Evolutionary conservation across 1,140 invertebrate genomes (phyloP).

Genomic region (Drosophila pandora): DNA sequence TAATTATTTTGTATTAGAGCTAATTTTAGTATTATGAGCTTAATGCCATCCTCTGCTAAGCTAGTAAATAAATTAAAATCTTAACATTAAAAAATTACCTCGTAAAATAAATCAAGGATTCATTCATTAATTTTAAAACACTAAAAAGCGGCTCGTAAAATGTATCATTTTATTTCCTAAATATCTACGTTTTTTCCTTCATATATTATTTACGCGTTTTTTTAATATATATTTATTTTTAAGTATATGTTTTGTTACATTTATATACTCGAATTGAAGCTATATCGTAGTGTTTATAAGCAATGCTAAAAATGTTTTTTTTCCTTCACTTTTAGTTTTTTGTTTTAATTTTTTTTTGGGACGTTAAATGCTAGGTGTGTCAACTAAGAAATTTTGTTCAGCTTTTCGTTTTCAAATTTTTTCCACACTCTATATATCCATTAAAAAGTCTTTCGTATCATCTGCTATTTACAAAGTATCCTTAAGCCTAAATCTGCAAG

Average conservation of each 20-base stretch:
- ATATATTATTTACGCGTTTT: constrained; percentile 1
- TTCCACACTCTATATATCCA: constrained; percentile 9
- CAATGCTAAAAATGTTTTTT: constrained; percentile 58
- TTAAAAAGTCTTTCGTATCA: constrained; percentile 67
- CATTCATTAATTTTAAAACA: constrained; percentile 46
- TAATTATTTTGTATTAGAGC: constrained; percentile 40
- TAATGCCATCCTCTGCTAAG: constrained; percentile 50
- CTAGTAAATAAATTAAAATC: constrained; percentile 78
- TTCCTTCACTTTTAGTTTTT: constrained; percentile 8
- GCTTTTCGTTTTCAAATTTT: constrained; percentile 26
- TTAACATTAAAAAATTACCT: constrained; percentile 53
- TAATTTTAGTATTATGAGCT: constrained; percentile 43
- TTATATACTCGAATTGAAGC: constrained; percentile 58
- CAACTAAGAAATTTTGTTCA: constrained; percentile 29
- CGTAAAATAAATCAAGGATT: constrained; percentile 39
- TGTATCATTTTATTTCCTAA: constrained; percentile 24
- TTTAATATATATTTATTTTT: constrained; percentile 8
- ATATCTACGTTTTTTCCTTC: constrained; percentile 36
- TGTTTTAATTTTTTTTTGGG: constrained; percentile 11
- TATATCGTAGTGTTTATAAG: constrained; percentile 56
- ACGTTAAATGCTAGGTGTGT: constrained; percentile 64
- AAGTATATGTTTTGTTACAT: constrained; percentile 28
- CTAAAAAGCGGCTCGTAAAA: constrained; percentile 61
- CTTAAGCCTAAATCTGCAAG: constrained; percentile 38
- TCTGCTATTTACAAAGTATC: constrained; percentile 44